Evolutionary conservation across 2,797 vertebrate species (phyloP), one percentile per base, ranked within the genome.

Genomic region (Scomberomorus guttatus): DNA sequence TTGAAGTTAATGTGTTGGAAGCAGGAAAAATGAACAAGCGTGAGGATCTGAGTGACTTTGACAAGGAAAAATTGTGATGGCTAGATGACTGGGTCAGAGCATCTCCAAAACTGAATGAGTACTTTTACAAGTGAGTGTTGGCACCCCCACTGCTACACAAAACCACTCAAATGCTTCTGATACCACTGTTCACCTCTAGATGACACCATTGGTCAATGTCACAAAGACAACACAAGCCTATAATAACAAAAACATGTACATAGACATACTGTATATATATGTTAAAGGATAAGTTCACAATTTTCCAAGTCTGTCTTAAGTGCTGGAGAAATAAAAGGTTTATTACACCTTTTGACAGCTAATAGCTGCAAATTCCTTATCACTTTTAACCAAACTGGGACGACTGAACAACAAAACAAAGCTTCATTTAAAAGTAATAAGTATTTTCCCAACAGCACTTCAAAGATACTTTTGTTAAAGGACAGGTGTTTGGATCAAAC

Each of bases 331-430:
- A 81, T 51, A 80, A 86, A 80, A 75, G 70, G 5, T 84, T 76
- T 66, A 72, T 79, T 74, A 42, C 71, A 82, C 80, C 52, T 68
- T 77, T 79, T 84, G 51, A 72, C 42, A 25, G 70, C 57, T 67
- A 79, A 72, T 73, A 67, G 34, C 62, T 68, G n/a, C 52, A 5
- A 79, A 80, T 27, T 46, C 20, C 54, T 44, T 32, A 63, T 71
- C 72, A 32, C 66, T 70, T 65, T 66, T 61, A 78, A 29, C 32
- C 42, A 68, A 69, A 67, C 27, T 61, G 52, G 1, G n/a, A 39
- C 4, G 2, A 18, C 29, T 65, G 25, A 79, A 72, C 37, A 32
- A 72, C 32, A 12, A 54, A 77, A 84, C 74, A 89, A 86, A 74
- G 51, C 59, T 37, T 72, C 56, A 44, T 18, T 80, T 50, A 76